These are phyloP conservation scores for Loxodonta africana DNA, from an alignment of 2,113 vertebrate genomes.

Conservation along the genomic window DNA sequence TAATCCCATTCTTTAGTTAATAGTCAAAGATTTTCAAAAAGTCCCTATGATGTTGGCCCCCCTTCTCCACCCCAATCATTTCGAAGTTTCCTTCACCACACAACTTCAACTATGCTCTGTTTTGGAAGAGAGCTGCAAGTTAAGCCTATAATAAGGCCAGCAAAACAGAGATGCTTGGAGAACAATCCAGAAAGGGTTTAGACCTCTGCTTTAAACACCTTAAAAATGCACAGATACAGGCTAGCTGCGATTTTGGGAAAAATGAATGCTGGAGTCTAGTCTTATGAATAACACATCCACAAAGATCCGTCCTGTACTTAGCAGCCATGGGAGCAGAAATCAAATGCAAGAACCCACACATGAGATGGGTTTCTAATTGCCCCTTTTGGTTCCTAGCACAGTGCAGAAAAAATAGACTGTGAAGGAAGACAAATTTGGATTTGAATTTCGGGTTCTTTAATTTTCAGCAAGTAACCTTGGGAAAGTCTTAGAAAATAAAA, in stretches of 20 bases:
- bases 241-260: neutral
- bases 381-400: neutral
- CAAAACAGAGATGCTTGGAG: constrained; percentile 45
- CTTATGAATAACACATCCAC: neutral
- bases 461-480: neutral
- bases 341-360: neutral
- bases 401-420: neutral
- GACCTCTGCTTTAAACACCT: constrained; percentile 15
- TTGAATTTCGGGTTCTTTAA: neutral
- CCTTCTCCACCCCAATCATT: constrained; percentile 15
- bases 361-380: neutral
- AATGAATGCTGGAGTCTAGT: neutral
- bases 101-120: constrained; percentile 25
- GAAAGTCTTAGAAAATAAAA: neutral
- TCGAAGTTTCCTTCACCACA: constrained; percentile 58
- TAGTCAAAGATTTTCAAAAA: constrained; percentile 76
- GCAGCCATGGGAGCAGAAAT: neutral
- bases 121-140: constrained; percentile 59
- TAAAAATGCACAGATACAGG: neutral
- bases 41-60: constrained; percentile 70
- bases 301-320: neutral
- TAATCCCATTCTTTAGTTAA: constrained; percentile 82
- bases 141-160: constrained; percentile 54
- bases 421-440: neutral
- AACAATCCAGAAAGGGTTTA: constrained; percentile 27